Evolutionary conservation across 2,888 invertebrate genomes (phyloP), one percentile per base, ranked within the genome.

Genomic region (Cephus pygmeus): DNA sequence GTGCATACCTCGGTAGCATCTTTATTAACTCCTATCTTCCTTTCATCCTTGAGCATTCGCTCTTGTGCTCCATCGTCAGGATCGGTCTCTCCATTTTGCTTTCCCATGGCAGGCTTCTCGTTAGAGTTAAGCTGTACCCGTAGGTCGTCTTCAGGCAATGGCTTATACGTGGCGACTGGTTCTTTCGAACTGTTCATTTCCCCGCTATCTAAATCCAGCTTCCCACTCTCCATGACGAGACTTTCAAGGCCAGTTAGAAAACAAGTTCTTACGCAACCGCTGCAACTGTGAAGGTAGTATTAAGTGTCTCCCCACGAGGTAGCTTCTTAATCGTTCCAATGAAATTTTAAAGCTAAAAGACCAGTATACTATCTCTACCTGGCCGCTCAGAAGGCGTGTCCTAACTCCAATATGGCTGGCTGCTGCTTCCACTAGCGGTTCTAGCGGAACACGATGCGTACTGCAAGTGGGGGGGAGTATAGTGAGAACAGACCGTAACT

Each of bases 11-110:
- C 91, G 11, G 87, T 83, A 4, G 85, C 79, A 30, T 89, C 86
- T 78, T 87, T 88, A 31, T 85, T 83, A 4, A 88, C 82, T 4
- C 88, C 81, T 30, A 85, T 81, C 73, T 90, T 91, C 23, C 75
- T 83, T 4, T 89, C 89, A 3, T 90, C 90, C 74, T 88, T 89
- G 56, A 91, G 90, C 91, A 91, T 91, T 30, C 87, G 88, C 34
- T 91, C 91, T 30, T 89, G 85, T 0, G 88, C 91, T 6, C 85
- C 91, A 83, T 91, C 91, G 71, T 90, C 89, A 79, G 84, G 76
- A 12, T 90, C 90, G 6, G 88, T 89, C 3, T 83, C 83, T 34
- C 86, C 86, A 77, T 89, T 88, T 69, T 87, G 85, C 76, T 91
- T 89, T 4, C 87, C 89, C 91, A 91, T 89, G 31, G 76, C 77